phyloP scores from a whole-genome alignment of 2,113 vertebrate genomes.

The Podilymbus podiceps region DNA sequence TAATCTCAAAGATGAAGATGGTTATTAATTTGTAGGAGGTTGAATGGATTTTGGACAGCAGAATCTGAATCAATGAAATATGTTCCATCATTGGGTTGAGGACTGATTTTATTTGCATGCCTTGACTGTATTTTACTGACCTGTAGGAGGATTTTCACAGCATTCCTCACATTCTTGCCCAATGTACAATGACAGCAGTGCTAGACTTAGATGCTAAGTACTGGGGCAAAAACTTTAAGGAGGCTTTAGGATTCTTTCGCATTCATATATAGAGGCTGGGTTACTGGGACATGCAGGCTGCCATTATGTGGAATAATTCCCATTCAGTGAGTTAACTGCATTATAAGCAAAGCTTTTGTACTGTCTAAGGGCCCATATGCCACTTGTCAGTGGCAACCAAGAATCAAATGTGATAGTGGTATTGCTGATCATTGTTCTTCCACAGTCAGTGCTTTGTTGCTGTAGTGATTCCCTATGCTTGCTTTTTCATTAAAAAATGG shows the following conservation, averaged over 20 bases:
- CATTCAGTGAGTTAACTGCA: neutral
- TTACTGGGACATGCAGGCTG: neutral
- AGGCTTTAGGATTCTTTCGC: neutral
- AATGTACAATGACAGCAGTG: neutral
- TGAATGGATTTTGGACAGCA: neutral
- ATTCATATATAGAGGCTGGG: neutral
- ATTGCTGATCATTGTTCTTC: neutral
- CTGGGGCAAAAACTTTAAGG: neutral
- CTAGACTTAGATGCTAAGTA: neutral
- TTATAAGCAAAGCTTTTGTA: neutral
- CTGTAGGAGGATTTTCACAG: neutral
- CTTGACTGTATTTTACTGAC: neutral
- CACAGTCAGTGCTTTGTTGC: neutral
- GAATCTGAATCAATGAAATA: neutral
- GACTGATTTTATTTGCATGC: neutral
- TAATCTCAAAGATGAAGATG: neutral
- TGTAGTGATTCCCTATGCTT: neutral
- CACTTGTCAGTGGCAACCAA: neutral
- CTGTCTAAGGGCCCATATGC: neutral
- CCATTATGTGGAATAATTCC: neutral
- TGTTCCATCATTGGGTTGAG: neutral
- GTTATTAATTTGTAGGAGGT: neutral
- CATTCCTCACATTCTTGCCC: neutral
- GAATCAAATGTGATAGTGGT: neutral
- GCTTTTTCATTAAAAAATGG: neutral